Conservation (phyloP, 2,797 vertebrate genomes). For the Enteromius anoplus region DNA sequence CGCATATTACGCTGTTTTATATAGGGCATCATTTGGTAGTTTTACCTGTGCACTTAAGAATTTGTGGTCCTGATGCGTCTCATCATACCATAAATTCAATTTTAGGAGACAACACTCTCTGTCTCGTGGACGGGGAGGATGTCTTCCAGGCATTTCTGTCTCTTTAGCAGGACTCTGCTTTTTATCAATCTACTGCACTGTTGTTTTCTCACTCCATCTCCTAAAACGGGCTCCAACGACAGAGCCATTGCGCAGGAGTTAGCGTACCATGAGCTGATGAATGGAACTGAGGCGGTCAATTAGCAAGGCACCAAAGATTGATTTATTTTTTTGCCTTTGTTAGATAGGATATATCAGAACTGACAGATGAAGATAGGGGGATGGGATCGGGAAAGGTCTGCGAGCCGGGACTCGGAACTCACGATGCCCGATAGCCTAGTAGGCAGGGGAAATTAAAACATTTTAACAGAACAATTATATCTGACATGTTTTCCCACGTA, state of each 20-base stretch:
- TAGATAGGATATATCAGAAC: too few species aligned
- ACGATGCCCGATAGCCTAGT: too few species aligned
- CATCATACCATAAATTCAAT: background rate
- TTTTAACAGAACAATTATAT: background rate
- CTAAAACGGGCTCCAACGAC: background rate
- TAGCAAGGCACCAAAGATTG: background rate
- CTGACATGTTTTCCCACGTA: background rate
- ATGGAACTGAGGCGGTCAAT: background rate
- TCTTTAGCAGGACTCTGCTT: background rate
- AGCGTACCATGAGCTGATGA: background rate
- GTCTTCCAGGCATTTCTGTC: constrained; percentile 27
- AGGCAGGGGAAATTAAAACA: background rate
- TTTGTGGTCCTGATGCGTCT: background rate
- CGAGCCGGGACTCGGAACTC: too few species aligned
- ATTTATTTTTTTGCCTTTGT: too few species aligned
- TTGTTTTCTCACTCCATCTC: constrained; percentile 4
- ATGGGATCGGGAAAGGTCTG: too few species aligned
- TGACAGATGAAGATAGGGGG: too few species aligned
- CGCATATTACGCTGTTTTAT: background rate
- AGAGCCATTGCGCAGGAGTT: background rate
- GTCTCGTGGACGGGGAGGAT: background rate
- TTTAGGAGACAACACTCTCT: background rate
- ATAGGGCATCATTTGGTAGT: background rate
- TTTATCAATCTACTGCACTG: constrained; percentile 14
- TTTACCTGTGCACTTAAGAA: background rate